Conservation (phyloP, 2,888 invertebrate species). For the Ligdia adustata region DNA sequence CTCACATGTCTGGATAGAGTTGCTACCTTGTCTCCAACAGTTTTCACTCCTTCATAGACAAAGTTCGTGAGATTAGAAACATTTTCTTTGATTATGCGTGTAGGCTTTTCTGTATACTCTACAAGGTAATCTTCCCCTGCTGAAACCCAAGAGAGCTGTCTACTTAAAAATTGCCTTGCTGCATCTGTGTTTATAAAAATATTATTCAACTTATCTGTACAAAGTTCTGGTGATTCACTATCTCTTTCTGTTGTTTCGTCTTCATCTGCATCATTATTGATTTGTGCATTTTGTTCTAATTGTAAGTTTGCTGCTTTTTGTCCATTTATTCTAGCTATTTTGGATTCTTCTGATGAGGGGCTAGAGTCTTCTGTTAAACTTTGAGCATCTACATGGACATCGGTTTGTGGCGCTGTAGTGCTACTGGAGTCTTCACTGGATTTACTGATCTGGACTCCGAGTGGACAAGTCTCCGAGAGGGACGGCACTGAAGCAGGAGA, state of each 20-base stretch:
- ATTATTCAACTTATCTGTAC: constrained; percentile 83
- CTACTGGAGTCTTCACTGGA: constrained; percentile 86
- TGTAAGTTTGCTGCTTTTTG: constrained; percentile 57
- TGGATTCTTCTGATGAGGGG: constrained; percentile 83
- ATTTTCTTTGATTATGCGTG: constrained; percentile 88
- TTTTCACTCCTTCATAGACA: constrained; percentile 90
- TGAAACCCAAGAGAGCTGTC: constrained; percentile 90
- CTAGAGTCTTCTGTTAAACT: constrained; percentile 83
- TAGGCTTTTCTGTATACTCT: constrained; percentile 87
- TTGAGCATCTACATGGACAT: constrained; percentile 81
- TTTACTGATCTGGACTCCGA: constrained; percentile 84
- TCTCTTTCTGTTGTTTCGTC: constrained; percentile 56
- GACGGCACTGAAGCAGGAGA: constrained; percentile 85
- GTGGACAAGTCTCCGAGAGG: constrained; percentile 86
- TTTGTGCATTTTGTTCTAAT: constrained; percentile 48
- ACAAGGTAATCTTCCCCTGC: constrained; percentile 87
- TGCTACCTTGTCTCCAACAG: constrained; percentile 89
- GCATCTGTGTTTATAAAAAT: constrained; percentile 91
- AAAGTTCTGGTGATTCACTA: constrained; percentile 54
- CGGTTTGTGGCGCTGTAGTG: constrained; percentile 82
- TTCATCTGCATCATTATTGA: constrained; percentile 49
- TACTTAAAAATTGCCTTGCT: constrained; percentile 89
- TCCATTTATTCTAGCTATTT: constrained; percentile 72
- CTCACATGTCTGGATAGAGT: constrained; percentile 89
- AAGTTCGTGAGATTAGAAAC: constrained; percentile 89